phyloP scores from a whole-genome alignment of 2,797 vertebrate species.

The Cichlasoma orientale region DNA sequence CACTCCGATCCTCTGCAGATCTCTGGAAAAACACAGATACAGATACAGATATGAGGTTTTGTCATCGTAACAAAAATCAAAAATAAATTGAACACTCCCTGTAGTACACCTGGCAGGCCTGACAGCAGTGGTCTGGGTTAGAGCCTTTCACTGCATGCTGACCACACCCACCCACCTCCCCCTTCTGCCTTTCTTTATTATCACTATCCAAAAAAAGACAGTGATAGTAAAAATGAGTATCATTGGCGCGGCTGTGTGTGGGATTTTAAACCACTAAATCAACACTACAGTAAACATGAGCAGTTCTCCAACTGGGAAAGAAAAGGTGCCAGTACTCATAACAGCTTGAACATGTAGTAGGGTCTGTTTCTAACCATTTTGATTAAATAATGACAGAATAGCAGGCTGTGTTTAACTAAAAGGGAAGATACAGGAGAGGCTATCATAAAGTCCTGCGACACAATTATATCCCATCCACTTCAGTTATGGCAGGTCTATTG shows the following conservation, averaged over 20 bases:
- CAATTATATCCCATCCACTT: too few relatives aligned
- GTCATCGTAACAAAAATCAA: not conserved
- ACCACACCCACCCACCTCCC: not conserved
- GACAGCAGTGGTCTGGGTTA: not conserved
- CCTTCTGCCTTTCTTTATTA: not conserved
- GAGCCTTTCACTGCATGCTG: not conserved
- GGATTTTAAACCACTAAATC: not conserved
- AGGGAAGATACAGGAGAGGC: not conserved
- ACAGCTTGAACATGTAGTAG: not conserved
- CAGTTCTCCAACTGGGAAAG: not conserved
- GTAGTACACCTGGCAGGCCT: not conserved
- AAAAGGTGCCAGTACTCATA: not conserved
- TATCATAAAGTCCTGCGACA: not conserved
- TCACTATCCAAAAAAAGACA: not conserved
- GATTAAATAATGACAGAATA: not conserved
- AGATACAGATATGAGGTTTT: not conserved
- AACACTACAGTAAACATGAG: not conserved
- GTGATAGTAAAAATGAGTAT: too few relatives aligned
- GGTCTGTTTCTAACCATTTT: not conserved
- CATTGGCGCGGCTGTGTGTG: not conserved
- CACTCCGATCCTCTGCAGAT: slow-evolving; percentile 95
- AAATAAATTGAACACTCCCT: not conserved
- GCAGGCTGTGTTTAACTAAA: not conserved
- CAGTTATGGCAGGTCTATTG: too few relatives aligned
- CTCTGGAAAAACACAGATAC: slow-evolving; percentile 76